Percentiles rank a stretch among this genome's conserved stretches.
Conservation (phyloP, 2,888 invertebrate genomes). For the Leptodirus hochenwartii region DNA sequence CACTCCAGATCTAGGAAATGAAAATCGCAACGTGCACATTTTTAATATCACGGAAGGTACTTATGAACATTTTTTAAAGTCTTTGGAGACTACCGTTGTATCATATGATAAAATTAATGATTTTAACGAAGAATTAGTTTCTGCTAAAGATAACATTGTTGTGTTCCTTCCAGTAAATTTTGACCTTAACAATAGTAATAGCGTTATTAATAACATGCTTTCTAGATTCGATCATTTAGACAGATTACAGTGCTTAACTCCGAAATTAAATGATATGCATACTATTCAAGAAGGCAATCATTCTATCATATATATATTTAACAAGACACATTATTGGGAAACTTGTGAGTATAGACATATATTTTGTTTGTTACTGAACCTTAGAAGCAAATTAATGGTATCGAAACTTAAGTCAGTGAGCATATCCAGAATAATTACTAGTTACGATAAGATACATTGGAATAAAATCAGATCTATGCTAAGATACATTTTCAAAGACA, state of each 20-base stretch:
- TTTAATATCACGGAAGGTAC: too few species aligned
- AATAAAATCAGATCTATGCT: constrained; percentile 6
- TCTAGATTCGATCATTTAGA: too few species aligned
- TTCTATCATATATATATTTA: background rate
- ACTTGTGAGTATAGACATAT: constrained; percentile 7
- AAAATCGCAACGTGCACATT: background rate
- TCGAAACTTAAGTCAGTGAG: constrained; percentile 3
- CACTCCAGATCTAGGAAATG: background rate
- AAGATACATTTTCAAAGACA: constrained; percentile 8
- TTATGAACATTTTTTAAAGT: too few species aligned
- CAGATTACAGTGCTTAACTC: too few species aligned
- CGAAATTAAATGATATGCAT: background rate
- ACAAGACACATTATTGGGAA: constrained; percentile 5
- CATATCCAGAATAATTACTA: constrained; percentile 3
- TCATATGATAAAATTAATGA: too few species aligned
- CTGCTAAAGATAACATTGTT: too few species aligned
- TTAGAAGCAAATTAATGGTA: constrained; percentile 6
- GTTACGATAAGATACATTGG: constrained; percentile 5
- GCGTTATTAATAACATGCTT: too few species aligned
- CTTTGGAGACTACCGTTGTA: too few species aligned
- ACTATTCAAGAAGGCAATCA: background rate
- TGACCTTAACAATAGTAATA: too few species aligned
- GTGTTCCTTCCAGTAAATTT: too few species aligned
- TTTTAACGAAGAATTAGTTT: too few species aligned
- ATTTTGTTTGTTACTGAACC: constrained; percentile 7